Evolutionary conservation across 2,797 vertebrate genomes (phyloP), one percentile per base, ranked within the genome.

Genomic region (Pteronotus mesoamericanus): DNA sequence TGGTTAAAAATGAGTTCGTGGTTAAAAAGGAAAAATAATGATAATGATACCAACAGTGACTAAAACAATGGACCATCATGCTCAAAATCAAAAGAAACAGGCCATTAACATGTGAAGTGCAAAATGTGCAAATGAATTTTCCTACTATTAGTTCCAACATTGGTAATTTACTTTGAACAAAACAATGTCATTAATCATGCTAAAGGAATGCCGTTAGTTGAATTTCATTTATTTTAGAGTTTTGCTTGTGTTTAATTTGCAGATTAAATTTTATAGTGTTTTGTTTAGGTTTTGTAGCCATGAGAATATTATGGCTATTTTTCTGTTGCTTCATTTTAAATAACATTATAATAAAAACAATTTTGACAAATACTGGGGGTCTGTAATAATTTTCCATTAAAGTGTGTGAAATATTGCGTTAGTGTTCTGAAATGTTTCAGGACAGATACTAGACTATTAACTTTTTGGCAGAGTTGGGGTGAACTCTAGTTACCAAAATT

Each of bases 1-100:
- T 72, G 53, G 78, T 94, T 95, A 94, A 94, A 96, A 95, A 79
- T 83, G 69, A 95, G 75, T 88, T 95, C 57, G 42, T 79, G 91
- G 86, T 95, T 96, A 85, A 89, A 88, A 80, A 91, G 72, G 86
- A 84, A 88, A 93, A 96, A 89, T 74, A 89, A 93, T 29, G 89
- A 79, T 57, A 42, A 42, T 86, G 78, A 89, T 75, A 75, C 48
- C 61, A 83, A 91, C 11, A 59, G 89, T 32, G 48, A 79, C 51
- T 42, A 80, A 94, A 79, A 86, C 53, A 55, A 75, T 53, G 55
- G 79, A 2, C 86, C 87, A 8, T 55, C 64, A 42, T 6, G 32
- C 92, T 89, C 44, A 86, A 29, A 86, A 75, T 93, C n/a, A 66
- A 66, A 95, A 91, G 87, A 42, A 69, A 83, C 79, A 46, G 90